phyloP scores from a whole-genome alignment of 2,113 vertebrate species.

The Protomyctophum bolini region DNA sequence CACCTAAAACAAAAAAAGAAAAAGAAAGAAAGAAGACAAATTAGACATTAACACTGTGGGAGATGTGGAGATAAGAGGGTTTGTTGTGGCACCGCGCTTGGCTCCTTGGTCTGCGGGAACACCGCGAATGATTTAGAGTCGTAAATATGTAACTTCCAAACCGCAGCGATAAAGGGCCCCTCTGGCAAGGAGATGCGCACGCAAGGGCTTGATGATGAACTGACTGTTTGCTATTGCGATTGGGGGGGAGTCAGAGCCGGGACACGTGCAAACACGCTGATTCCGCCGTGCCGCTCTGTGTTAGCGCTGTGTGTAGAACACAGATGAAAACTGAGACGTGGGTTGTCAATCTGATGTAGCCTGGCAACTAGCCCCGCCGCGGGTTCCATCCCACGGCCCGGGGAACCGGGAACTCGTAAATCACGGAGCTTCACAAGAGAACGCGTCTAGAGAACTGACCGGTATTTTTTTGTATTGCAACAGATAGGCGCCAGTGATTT shows the following conservation, averaged over 20 bases:
- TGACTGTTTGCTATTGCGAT: conserved; percentile 60
- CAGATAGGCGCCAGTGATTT: conserved; percentile 26
- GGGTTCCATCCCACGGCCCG: conserved; percentile 11
- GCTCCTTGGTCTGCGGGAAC: conserved; percentile 20
- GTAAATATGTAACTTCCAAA: conserved; percentile 45
- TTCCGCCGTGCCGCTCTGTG: conserved; percentile 57
- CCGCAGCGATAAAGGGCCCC: neutral
- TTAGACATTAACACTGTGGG: neutral
- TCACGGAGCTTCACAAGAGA: conserved; percentile 33
- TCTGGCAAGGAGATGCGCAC: conserved; percentile 12
- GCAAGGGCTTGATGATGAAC: conserved; percentile 60
- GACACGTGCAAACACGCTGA: conserved; percentile 70
- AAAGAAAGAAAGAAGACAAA: too few relatives aligned
- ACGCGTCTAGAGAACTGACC: conserved; percentile 22
- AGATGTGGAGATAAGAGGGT: conserved; percentile 34
- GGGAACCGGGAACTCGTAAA: conserved; percentile 42
- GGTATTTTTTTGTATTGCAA: conserved; percentile 9
- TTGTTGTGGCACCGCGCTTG: conserved; percentile 33
- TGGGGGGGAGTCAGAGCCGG: conserved; percentile 42
- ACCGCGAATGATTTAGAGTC: conserved; percentile 44
- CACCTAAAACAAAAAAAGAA: too few relatives aligned
- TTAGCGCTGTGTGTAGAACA: conserved; percentile 59
- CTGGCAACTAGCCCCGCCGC: conserved; percentile 37
- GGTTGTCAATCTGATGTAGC: conserved; percentile 53
- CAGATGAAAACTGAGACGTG: conserved; percentile 60